phyloP scores from a whole-genome alignment of 2,888 invertebrate species.

The Melipona beecheii region DNA sequence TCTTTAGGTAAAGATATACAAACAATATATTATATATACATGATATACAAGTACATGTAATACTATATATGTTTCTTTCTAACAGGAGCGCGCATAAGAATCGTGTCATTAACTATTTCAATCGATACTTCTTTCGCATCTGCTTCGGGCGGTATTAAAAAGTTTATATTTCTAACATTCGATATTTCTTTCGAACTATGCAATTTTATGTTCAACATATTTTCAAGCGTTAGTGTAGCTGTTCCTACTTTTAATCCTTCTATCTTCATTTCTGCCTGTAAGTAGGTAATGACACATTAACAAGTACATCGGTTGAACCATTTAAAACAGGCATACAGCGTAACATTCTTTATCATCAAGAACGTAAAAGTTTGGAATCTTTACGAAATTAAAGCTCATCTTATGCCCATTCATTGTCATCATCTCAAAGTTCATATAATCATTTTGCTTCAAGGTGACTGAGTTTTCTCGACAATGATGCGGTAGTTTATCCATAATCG shows the following conservation, averaged over 20 bases:
- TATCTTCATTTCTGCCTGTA: constrained; percentile 70
- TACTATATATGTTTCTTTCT: constrained; percentile 29
- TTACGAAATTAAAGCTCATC: constrained; percentile 64
- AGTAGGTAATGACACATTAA: not conserved
- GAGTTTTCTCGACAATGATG: constrained; percentile 69
- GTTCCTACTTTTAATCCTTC: constrained; percentile 72
- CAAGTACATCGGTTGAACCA: not conserved
- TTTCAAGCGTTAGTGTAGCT: constrained; percentile 66
- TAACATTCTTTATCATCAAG: constrained; percentile 68
- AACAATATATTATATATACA: not conserved
- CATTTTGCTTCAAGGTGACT: constrained; percentile 63
- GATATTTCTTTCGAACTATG: constrained; percentile 58
- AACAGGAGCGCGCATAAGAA: constrained; percentile 70
- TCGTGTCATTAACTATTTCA: constrained; percentile 66
- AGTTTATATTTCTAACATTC: constrained; percentile 66
- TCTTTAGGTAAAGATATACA: not conserved
- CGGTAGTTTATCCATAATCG: constrained; percentile 63
- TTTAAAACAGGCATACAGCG: constrained; percentile 59
- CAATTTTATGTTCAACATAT: constrained; percentile 71
- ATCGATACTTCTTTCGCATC: constrained; percentile 68
- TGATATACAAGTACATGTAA: not conserved
- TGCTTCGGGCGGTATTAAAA: constrained; percentile 69
- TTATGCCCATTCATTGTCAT: constrained; percentile 58
- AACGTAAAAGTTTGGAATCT: constrained; percentile 68
- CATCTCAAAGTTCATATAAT: constrained; percentile 70